Conservation (phyloP, 2,113 vertebrate species). For the Planiliza haematocheilus region DNA sequence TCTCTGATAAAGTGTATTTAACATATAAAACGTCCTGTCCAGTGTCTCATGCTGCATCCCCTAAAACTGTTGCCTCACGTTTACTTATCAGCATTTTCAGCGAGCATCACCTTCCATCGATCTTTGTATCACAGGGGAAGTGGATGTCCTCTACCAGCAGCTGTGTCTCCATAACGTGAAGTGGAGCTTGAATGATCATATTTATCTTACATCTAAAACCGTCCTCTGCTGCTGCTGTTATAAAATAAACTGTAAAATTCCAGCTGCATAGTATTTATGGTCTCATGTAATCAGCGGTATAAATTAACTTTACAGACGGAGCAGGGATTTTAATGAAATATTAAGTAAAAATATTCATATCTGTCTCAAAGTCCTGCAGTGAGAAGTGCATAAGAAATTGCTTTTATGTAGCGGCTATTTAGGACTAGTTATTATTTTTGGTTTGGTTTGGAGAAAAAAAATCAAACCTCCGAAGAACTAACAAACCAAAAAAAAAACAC, state of each 20-base stretch:
- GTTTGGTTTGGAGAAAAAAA: too few relatives aligned
- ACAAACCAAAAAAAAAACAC: too few relatives aligned
- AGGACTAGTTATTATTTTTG: too few relatives aligned
- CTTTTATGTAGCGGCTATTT: too few relatives aligned
- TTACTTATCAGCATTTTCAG: slow-evolving; percentile 32
- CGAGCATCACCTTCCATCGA: slow-evolving; percentile 28
- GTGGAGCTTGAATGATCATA: not conserved
- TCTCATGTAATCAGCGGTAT: not conserved
- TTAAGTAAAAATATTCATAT: not conserved
- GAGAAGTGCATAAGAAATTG: not conserved
- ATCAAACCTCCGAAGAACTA: too few relatives aligned
- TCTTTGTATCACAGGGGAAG: not conserved
- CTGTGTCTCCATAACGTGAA: not conserved
- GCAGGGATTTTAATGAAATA: not conserved
- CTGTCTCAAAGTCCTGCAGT: not conserved
- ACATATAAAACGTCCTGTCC: too few relatives aligned
- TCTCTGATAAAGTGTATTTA: not conserved
- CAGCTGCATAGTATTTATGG: too few relatives aligned
- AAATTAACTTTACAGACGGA: not conserved
- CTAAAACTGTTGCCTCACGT: slow-evolving; percentile 37
- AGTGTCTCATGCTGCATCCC: not conserved
- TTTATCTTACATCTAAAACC: slow-evolving; percentile 4
- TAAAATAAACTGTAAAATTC: too few relatives aligned
- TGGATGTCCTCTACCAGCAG: not conserved
- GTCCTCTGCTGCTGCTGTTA: not conserved